These are phyloP conservation scores for Eonycteris spelaea DNA, from an alignment of 2,113 vertebrate species.

Conservation along the genomic window DNA sequence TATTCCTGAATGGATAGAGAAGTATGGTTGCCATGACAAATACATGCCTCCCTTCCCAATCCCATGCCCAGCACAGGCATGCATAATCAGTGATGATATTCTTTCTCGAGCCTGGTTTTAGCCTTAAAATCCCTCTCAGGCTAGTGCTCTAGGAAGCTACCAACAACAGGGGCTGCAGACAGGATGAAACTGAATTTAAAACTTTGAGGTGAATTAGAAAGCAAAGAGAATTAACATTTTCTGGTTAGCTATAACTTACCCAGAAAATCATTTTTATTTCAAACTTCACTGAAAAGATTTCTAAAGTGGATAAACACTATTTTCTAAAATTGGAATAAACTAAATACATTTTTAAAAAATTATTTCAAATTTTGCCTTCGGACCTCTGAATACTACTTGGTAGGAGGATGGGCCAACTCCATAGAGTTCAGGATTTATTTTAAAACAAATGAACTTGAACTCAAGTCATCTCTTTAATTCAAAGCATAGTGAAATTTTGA, in stretches of 20 bases:
- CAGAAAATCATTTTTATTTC: background rate
- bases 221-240: background rate
- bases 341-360: no score
- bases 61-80: background rate
- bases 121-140: background rate
- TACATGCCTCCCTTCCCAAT: background rate
- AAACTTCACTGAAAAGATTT: background rate
- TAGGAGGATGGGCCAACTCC: background rate
- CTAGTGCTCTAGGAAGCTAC: background rate
- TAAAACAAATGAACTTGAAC: background rate
- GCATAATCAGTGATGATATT: background rate
- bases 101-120: background rate
- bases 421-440: background rate
- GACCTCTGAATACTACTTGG: background rate
- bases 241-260: background rate
- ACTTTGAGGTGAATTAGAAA: background rate
- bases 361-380: background rate
- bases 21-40: background rate
- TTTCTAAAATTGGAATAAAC: background rate
- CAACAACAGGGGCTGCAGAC: background rate
- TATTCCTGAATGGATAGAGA: background rate
- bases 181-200: background rate
- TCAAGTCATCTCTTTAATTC: background rate
- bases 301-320: background rate
- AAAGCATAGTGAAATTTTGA: background rate